Percentiles rank a stretch among this genome's conserved stretches.
Evolutionary conservation across 23 tunicate species (phyloP).

Genomic region (Phallusia fumigata): DNA sequence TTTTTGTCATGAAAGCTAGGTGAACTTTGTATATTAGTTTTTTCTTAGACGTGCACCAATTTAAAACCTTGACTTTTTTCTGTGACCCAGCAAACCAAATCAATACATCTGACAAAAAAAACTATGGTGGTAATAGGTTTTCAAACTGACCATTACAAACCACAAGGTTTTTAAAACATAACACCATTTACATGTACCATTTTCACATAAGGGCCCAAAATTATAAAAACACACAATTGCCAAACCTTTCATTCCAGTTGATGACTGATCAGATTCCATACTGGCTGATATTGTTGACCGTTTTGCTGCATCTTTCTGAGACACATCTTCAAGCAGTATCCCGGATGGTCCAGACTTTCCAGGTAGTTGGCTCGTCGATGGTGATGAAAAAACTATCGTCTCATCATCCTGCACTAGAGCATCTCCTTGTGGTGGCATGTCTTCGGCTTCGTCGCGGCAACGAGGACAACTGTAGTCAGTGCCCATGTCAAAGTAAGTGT

Average conservation of each 20-base stretch:
- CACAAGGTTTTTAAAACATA: no score
- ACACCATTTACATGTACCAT: no score
- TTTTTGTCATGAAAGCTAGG: no score
- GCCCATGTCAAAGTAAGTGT: constrained; percentile 39
- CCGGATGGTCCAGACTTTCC: not conserved
- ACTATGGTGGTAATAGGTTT: no score
- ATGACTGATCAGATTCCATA: constrained; percentile 52
- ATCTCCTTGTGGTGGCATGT: constrained; percentile 2
- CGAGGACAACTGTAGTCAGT: constrained; percentile 64
- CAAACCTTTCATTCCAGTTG: constrained; percentile 62
- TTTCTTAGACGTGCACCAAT: no score
- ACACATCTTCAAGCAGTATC: constrained; percentile 2
- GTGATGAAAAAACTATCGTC: not conserved
- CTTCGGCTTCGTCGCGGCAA: constrained; percentile 46
- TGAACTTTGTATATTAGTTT: no score
- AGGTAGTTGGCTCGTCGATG: not conserved
- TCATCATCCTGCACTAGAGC: not conserved
- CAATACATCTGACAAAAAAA: no score
- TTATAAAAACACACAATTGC: not conserved
- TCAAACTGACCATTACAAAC: no score
- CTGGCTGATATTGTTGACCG: constrained; percentile 35
- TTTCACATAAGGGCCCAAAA: not conserved
- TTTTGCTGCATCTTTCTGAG: constrained; percentile 34
- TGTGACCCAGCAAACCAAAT: no score
- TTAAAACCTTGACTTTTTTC: no score